Base-by-base conservation (phyloP, 2,113 vertebrate species). In the Aix galericulata region DNA sequence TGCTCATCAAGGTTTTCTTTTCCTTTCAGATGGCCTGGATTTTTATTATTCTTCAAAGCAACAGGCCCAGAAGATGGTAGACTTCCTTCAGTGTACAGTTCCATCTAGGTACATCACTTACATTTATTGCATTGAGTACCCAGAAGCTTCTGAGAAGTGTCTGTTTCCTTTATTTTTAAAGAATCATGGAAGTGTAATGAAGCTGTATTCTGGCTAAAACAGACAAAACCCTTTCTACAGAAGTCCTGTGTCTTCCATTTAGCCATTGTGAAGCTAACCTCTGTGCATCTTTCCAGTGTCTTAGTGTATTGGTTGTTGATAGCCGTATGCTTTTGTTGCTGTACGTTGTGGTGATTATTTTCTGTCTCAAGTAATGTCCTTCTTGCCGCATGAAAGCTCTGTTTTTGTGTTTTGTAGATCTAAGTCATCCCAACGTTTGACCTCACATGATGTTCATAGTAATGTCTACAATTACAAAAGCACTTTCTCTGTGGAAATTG, bases 381-480 rank as follows among this genome's bases (percentile, higher is more conserved):
- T 38, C n/a, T 42, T 66, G 14, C 75, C 77, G 34, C 29, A 76
- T 86, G 22, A 72, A 46, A 42, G 21, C 17, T 81, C 31, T 59
- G 0, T 13, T 86, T 62, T 62, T 18, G 14, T 92, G 50, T 92
- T 96, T 96, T 82, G 12, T 50, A 99, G 99, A 91, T 98, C 98
- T 52, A 99, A 99, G 95, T 55, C 99, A 6, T 99, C 99, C 71
- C 99, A 99, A 72, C 98, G 99, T 38, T 97, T 99, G 93, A 99
- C 99, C 95, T 99, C 99, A 11, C 99, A 99, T 15, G 99, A 99
- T 93, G 98, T 99, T 84, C 99, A 99, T 91, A 99, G 98, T 31
- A 99, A 99, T 71, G 98, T 98, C 13, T 99, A 98, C 97, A 99
- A 99, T 97, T 99, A 99, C 94, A 99, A 99, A 97, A 99, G 99